Evolutionary conservation across 1,140 invertebrate species (phyloP).

Genomic region (Daktulosphaira vitifoliae): DNA sequence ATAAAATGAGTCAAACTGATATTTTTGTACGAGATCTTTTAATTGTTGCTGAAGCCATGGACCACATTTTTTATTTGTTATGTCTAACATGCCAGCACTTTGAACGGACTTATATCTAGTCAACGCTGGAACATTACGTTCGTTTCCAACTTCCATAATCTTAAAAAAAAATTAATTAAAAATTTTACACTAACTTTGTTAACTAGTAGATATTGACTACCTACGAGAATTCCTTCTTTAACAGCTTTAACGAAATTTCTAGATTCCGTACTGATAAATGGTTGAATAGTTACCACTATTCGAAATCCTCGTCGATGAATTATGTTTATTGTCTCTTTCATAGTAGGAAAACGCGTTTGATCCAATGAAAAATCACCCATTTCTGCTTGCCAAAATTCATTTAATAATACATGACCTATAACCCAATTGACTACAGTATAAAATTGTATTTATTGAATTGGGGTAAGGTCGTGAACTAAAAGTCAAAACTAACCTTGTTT

Average conservation of each 20-base stretch:
- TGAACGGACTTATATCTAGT: slow-evolving; percentile 58
- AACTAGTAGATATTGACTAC: too few species aligned
- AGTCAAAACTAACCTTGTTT: slow-evolving; percentile 52
- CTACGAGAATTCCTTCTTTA: slow-evolving; percentile 55
- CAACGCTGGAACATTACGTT: slow-evolving; percentile 41
- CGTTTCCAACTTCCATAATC: slow-evolving; percentile 11
- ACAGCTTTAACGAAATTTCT: slow-evolving; percentile 69
- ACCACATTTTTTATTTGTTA: slow-evolving; percentile 68
- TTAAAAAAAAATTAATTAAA: too few species aligned
- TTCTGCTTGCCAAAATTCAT: slow-evolving; percentile 74
- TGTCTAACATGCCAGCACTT: slow-evolving; percentile 71
- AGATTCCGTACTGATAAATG: slow-evolving; percentile 78
- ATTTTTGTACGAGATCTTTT: slow-evolving; percentile 57
- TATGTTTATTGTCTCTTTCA: slow-evolving; percentile 69
- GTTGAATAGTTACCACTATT: slow-evolving; percentile 72
- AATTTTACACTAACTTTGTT: too few species aligned
- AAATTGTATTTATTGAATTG: neutral
- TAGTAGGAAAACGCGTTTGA: slow-evolving; percentile 57
- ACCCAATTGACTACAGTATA: neutral
- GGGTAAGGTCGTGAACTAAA: neutral
- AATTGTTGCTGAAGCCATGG: slow-evolving; percentile 73
- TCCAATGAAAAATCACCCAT: slow-evolving; percentile 71
- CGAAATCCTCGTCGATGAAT: slow-evolving; percentile 73
- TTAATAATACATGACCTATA: slow-evolving; percentile 61
- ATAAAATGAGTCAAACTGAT: slow-evolving; percentile 80